These are phyloP conservation scores for Chironomus tentans DNA, from an alignment of 2,888 invertebrate genomes.

Conservation along the genomic window DNA sequence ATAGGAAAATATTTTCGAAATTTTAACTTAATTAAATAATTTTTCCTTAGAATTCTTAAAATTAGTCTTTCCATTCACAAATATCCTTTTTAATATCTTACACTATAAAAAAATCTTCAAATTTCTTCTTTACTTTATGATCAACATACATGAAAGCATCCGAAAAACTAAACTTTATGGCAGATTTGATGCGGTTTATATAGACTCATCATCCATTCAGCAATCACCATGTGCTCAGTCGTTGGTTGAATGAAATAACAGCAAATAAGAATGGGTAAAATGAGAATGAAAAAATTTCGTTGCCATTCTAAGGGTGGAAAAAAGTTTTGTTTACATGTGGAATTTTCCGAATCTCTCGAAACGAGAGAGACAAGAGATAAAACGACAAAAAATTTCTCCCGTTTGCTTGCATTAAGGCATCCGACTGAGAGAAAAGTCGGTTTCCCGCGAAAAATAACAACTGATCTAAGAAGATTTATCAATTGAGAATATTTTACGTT, in stretches of 20 bases:
- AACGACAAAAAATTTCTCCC: not conserved
- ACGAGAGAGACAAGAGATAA: not conserved
- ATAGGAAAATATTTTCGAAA: no score
- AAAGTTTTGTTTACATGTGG: conserved; percentile 25
- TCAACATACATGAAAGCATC: conserved; percentile 9
- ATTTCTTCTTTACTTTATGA: not conserved
- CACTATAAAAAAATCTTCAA: not conserved
- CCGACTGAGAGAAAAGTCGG: not conserved
- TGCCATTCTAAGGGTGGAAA: conserved; percentile 3
- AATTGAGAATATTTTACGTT: conserved; percentile 7
- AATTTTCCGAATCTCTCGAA: not conserved
- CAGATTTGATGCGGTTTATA: conserved; percentile 23
- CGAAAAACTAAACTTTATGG: conserved; percentile 19
- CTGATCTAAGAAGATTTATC: not conserved
- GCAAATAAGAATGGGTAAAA: not conserved
- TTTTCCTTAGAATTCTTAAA: no score
- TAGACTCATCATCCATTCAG: not conserved
- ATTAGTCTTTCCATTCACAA: no score
- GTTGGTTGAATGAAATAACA: not conserved
- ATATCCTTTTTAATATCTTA: no score
- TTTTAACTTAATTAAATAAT: no score
- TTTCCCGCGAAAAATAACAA: conserved; percentile 14
- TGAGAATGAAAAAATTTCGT: not conserved
- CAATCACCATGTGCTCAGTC: conserved; percentile 16
- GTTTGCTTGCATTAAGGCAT: not conserved